Evolutionary conservation across 1,140 invertebrate species (phyloP), one percentile per base, ranked within the genome.

Genomic region (Hyposmocoma kahamanoa): DNA sequence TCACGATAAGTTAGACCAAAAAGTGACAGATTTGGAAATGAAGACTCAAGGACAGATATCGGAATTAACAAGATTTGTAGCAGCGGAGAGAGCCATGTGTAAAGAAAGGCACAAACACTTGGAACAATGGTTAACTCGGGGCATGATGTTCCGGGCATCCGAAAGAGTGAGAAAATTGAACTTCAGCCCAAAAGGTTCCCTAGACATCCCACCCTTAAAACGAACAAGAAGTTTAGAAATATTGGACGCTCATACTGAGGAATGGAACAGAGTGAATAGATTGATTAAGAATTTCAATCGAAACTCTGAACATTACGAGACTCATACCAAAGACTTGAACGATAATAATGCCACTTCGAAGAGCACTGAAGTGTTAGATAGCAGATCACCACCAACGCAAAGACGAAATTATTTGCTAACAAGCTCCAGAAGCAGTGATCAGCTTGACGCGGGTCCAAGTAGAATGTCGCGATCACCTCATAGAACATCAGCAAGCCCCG

Each of bases 1-100:
- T 2, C 94, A 96, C 62, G 91, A 94, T 48, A 89, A 91, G 47
- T 78, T 98, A 22, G 93, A 95, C 39, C 89, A 93, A 28, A 93
- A 95, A 62, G 94, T 97, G 1, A 91, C 91, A n/a, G 89, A 91
- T 65, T 80, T 96, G n/a, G 94, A 96, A 68, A 89, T 91, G 53
- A 90, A 90, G 55, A 95, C 94, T 9, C 88, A 92, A 55, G 91
- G 92, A 24, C 93, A 95, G 68, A 90, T 95, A 47, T 91, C 92
- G n/a, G 89, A 92, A 57, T 59, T 94, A 18, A 92, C 91, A 2
- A 87, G 90, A 56, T 89, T 90, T 44, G 89, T 92, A 47, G 89
- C 90, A 11, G 89, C 89, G 10, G 90, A 92, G 71, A 86, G 91
- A 53, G 84, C 89, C 0, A 71, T 90, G 30, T 91, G 91, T 53